Conservation (phyloP, 2,113 vertebrate genomes). For the Pseudonaja textilis region DNA sequence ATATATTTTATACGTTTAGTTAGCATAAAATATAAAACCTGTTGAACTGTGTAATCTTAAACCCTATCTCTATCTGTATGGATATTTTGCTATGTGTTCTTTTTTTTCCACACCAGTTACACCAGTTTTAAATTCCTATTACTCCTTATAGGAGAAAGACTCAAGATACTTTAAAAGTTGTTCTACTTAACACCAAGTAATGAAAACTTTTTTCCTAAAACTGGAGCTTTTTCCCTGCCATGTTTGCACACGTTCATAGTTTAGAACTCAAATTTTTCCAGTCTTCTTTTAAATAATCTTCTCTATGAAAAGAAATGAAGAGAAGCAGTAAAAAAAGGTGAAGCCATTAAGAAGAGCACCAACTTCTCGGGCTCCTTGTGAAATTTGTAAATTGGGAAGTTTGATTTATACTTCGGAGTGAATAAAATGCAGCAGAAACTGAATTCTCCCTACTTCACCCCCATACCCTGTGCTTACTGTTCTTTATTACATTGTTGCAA, state of each 20-base stretch:
- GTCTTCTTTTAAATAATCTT: background rate
- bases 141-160: background rate
- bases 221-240: background rate
- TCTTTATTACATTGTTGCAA: background rate
- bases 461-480: background rate
- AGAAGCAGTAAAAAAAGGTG: background rate
- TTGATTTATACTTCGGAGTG: background rate
- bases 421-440: background rate
- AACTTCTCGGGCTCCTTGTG: background rate
- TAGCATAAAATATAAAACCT: background rate
- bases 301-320: background rate
- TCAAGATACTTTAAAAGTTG: background rate
- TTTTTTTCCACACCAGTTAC: background rate
- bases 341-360: background rate
- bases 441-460: background rate
- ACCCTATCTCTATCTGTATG: background rate
- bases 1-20: background rate
- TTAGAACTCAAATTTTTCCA: background rate
- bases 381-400: background rate
- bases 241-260: background rate
- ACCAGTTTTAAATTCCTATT: background rate
- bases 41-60: too few relatives aligned
- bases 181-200: background rate
- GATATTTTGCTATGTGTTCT: background rate
- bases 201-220: background rate